phyloP scores from a whole-genome alignment of 2,797 vertebrate genomes.

The Sebastes steindachneri region DNA sequence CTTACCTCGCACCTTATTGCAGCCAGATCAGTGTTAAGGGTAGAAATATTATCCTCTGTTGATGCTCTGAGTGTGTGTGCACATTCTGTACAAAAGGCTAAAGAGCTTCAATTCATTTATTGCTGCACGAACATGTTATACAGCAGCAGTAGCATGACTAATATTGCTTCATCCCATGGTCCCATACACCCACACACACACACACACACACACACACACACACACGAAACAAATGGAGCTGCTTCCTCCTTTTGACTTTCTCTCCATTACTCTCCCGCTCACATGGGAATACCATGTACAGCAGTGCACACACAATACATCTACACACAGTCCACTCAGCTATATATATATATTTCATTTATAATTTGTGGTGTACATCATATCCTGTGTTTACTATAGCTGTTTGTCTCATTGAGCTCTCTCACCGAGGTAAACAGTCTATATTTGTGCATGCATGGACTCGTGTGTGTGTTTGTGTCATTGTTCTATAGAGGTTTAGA shows the following conservation, averaged over 20 bases:
- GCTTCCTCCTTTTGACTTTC: constrained; percentile 26
- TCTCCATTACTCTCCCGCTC: neutral
- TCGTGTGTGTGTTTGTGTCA: constrained; percentile 9
- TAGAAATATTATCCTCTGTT: constrained; percentile 10
- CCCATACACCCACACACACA: constrained; percentile 38
- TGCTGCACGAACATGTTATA: constrained; percentile 16
- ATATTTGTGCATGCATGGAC: constrained; percentile 34
- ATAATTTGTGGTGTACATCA: constrained; percentile 41
- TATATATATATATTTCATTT: constrained; percentile 35
- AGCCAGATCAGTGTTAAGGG: neutral
- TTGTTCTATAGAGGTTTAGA: constrained; percentile 64
- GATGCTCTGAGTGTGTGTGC: neutral
- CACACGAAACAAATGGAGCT: constrained; percentile 2
- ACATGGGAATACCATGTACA: neutral
- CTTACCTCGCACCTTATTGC: neutral
- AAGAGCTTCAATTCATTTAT: constrained; percentile 15
- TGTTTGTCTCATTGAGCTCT: constrained; percentile 50
- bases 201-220: constrained; percentile 17
- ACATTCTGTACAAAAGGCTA: constrained; percentile 10
- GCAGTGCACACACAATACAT: neutral
- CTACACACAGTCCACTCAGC: neutral
- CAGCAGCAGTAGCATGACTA: constrained; percentile 43
- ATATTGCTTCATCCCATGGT: constrained; percentile 27
- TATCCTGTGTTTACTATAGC: constrained; percentile 70
- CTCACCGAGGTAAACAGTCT: constrained; percentile 55